Base-by-base conservation (phyloP, 2,888 invertebrate genomes). In the Oxytorus armatus region DNA sequence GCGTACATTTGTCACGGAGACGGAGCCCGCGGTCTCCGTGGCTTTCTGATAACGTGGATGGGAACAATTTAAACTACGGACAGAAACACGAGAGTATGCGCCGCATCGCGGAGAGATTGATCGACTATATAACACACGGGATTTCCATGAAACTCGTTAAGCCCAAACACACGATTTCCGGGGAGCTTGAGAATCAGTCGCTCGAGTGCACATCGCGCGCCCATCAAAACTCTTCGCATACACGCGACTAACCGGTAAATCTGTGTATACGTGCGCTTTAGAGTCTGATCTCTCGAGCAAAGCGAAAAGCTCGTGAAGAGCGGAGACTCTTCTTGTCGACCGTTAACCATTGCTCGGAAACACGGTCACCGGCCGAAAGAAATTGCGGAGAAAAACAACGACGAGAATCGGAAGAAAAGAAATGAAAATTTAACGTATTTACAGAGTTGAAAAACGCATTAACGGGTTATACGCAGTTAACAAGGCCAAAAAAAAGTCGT, bases 1-100 rank as follows among this genome's bases (percentile, higher is more conserved):
- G 44, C 21, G 21, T 25, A 29, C 4, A 23, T 55, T 29, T 39
- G 3, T 11, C 14, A 33, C 29, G 59, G 18, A 18, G 49, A 44
- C n/a, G 14, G 63, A 47, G 18, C 23, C 4, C 23, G 23, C 10
- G 33, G 69, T 23, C 16, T 39, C 25, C 10, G 59, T 39, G 16
- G 29, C 23, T 61, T 23, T 16, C 44, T 14, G 72, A 77, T 51
- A 57, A 25, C 36, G 25, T n/a, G 49, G 36, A n/a, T n/a, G 73
- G 63, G 73, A 44, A 78, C 73, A 78, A 78, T 78, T 78, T 78
- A 78, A 78, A n/a, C n/a, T n/a, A n/a, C n/a, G n/a, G n/a, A n/a
- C 29, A 2, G 29, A 29, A 29, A 73, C 61, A 61, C 51, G n/a
- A 16, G 10, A 21, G 36, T 23, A 39, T 61, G 57, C 29, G 11